These are phyloP conservation scores for Drosophila tanythrix DNA, from an alignment of 2,888 invertebrate species.

Conservation along the genomic window DNA sequence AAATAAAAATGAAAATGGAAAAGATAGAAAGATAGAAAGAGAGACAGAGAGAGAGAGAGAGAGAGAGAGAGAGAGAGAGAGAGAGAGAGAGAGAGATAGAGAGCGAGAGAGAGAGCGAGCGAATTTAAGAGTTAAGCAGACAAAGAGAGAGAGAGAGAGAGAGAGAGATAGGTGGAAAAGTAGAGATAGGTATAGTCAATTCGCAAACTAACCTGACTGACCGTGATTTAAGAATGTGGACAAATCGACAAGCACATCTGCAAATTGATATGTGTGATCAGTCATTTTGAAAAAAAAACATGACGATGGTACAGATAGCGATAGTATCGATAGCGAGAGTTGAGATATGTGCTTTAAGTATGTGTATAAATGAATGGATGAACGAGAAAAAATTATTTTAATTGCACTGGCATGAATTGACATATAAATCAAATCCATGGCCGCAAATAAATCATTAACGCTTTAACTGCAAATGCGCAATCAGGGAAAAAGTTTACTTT, in stretches of 20 bases:
- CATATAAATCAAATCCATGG: constrained; percentile 69
- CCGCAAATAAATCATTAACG: constrained; percentile 78
- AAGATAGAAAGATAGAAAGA: constrained; percentile 15
- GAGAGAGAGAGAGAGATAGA: constrained; percentile 5
- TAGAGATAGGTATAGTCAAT: constrained; percentile 23
- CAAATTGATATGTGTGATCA: constrained; percentile 77
- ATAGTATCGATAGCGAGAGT: constrained; percentile 1
- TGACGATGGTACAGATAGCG: constrained; percentile 27
- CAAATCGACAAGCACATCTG: constrained; percentile 85
- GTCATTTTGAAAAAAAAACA: constrained; percentile 54
- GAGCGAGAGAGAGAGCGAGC: constrained; percentile 20
- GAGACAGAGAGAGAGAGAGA: constrained; percentile 28
- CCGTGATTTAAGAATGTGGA: constrained; percentile 85
- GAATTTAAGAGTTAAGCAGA: constrained; percentile 17
- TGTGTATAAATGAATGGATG: neutral
- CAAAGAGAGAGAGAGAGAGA: constrained; percentile 14
- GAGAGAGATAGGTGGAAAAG: constrained; percentile 13
- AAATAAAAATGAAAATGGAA: constrained; percentile 41
- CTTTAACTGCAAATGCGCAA: constrained; percentile 70
- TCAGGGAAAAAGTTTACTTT: constrained; percentile 63
- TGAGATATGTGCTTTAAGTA: constrained; percentile 1
- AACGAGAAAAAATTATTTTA: neutral
- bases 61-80: constrained; percentile 12
- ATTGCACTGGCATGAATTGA: constrained; percentile 31
- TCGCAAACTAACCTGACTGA: constrained; percentile 85